These are phyloP conservation scores for Rhynchophorus ferrugineus DNA, from an alignment of 1,140 invertebrate genomes.

Conservation along the genomic window DNA sequence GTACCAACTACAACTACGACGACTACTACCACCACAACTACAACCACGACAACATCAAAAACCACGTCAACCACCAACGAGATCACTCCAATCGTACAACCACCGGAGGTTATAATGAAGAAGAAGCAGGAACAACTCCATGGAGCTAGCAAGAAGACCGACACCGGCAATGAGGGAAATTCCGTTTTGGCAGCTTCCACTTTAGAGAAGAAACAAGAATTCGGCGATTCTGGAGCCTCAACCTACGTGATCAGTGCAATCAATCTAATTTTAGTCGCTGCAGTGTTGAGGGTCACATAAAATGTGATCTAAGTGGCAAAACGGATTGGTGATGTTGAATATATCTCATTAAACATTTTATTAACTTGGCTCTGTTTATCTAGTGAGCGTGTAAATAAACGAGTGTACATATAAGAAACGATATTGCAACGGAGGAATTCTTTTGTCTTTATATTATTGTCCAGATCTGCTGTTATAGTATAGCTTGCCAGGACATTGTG, in stretches of 20 bases:
- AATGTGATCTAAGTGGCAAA: too few relatives aligned
- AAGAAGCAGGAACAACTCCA: slow-evolving; percentile 13
- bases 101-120: slow-evolving; percentile 12
- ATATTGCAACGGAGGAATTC: too few relatives aligned
- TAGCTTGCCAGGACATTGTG: too few relatives aligned
- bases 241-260: too few relatives aligned
- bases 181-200: slow-evolving; percentile 21
- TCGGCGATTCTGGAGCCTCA: slow-evolving; percentile 2
- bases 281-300: slow-evolving; percentile 10
- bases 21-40: slow-evolving; percentile 62
- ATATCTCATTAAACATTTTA: too few relatives aligned
- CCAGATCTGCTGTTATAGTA: too few relatives aligned
- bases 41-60: slow-evolving; percentile 51
- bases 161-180: slow-evolving; percentile 25
- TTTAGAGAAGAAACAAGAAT: slow-evolving; percentile 28
- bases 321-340: too few relatives aligned
- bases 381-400: too few relatives aligned
- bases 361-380: too few relatives aligned
- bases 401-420: too few relatives aligned
- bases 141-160: slow-evolving; percentile 21
- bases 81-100: slow-evolving; percentile 26
- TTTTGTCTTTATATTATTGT: too few relatives aligned
- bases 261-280: too few relatives aligned
- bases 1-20: slow-evolving; percentile 70
- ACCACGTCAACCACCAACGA: slow-evolving; percentile 47